Evolutionary conservation across 2,888 invertebrate genomes (phyloP), one percentile per base, ranked within the genome.

Genomic region (Eupithecia centaureata): DNA sequence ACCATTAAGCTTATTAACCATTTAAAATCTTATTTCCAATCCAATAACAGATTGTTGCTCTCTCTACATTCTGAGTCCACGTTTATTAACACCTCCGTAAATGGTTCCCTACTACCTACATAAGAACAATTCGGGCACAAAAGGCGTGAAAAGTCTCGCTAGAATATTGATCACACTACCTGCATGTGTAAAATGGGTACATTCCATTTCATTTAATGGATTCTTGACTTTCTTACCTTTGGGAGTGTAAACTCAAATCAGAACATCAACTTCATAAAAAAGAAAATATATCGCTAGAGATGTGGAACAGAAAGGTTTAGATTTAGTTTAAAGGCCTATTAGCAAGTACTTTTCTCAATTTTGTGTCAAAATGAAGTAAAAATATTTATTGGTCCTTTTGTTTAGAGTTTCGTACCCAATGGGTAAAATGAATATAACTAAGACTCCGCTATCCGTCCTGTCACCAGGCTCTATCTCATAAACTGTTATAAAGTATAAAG

Each of bases 111-210:
- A 61, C 12, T 22, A 25, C 51, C 56, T 63, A 73, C 64, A 70
- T 65, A 70, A 77, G 57, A 71, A 63, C 71, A 76, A 77, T 77
- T 77, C 68, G 22, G 70, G 73, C 74, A 73, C 73, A 73, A 79
- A 76, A 76, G 74, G 67, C 71, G 68, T 64, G 58, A 57, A 73
- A 77, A 76, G 73, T 74, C 74, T 63, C 63, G 38, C 75, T 76
- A 75, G 76, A 79, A 80, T 82, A 81, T 82, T 80, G 82, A 82
- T 82, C 73, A 73, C 76, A 67, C 74, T 72, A 74, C 77, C 77
- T 81, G 81, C 73, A 81, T 79, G 72, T 79, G 78, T 80, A 81
- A 81, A 78, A 82, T 77, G 79, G 79, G 77, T 74, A 73, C 71
- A 73, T 73, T 79, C 79, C 80, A 78, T 80, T 80, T 73, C 74